These are phyloP conservation scores for Nyctibius bracteatus DNA, from an alignment of 2,113 vertebrate species.

Conservation along the genomic window DNA sequence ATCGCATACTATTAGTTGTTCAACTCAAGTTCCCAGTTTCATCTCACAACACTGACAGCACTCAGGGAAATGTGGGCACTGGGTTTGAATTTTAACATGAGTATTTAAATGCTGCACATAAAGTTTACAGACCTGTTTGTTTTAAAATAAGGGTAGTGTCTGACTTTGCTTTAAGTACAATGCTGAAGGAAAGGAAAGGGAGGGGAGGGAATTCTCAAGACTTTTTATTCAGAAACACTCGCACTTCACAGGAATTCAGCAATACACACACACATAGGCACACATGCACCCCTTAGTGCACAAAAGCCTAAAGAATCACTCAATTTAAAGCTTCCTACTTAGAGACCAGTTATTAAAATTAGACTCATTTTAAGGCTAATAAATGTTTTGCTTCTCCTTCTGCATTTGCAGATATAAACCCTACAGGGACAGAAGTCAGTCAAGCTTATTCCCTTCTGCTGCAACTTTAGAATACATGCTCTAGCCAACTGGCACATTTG, in stretches of 20 bases:
- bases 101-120: slow-evolving; percentile 75
- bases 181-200: slow-evolving; percentile 35
- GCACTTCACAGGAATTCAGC: slow-evolving; percentile 34
- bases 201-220: slow-evolving; percentile 15
- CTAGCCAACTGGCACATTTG: slow-evolving; percentile 76
- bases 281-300: background rate
- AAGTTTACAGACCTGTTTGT: slow-evolving; percentile 74
- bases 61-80: slow-evolving; percentile 65
- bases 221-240: slow-evolving; percentile 55
- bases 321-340: slow-evolving; percentile 30
- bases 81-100: slow-evolving; percentile 75
- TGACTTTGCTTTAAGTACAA: slow-evolving; percentile 63
- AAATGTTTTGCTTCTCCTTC: slow-evolving; percentile 74
- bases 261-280: background rate
- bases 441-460: slow-evolving; percentile 77
- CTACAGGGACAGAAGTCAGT: slow-evolving; percentile 73
- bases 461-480: slow-evolving; percentile 74
- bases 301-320: slow-evolving; percentile 18
- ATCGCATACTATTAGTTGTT: slow-evolving; percentile 55
- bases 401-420: slow-evolving; percentile 74
- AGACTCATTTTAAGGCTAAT: slow-evolving; percentile 73
- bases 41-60: slow-evolving; percentile 75
- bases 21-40: slow-evolving; percentile 68
- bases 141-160: slow-evolving; percentile 71
- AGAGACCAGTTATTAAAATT: slow-evolving; percentile 64